Evolutionary conservation across 2,888 invertebrate genomes (phyloP).

Genomic region (Muscina levida): DNA sequence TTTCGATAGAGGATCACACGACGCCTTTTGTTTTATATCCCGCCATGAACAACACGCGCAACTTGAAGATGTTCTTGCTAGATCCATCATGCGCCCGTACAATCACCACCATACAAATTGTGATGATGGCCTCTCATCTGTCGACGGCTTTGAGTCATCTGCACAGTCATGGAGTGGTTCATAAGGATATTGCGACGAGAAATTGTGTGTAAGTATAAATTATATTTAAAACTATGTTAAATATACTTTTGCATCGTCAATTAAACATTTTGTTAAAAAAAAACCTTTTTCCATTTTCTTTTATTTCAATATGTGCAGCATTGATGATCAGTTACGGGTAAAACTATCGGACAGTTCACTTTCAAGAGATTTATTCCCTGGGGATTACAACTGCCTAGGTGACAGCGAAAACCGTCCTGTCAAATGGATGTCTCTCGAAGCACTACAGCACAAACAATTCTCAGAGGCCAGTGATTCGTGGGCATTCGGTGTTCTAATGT

Average conservation of each 20-base stretch:
- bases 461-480: conserved; percentile 95
- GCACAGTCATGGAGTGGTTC: conserved; percentile 92
- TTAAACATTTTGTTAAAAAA: neutral
- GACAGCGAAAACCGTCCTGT: conserved; percentile 96
- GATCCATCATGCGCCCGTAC: conserved; percentile 78
- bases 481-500: conserved; percentile 95
- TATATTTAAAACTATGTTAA: neutral
- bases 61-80: conserved; percentile 78
- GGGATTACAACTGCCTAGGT: conserved; percentile 95
- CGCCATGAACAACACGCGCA: conserved; percentile 81
- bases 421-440: conserved; percentile 96
- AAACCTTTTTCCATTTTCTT: conserved; percentile 29
- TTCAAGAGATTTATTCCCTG: conserved; percentile 93
- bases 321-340: conserved; percentile 89
- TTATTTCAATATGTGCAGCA: conserved; percentile 81
- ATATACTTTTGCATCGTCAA: neutral
- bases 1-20: conserved; percentile 93
- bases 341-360: conserved; percentile 94
- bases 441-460: conserved; percentile 89
- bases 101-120: conserved; percentile 87
- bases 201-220: conserved; percentile 90
- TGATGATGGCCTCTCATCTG: conserved; percentile 91
- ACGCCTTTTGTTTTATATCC: conserved; percentile 92
- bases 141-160: conserved; percentile 92
- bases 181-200: conserved; percentile 93